Evolutionary conservation across 2,888 invertebrate species (phyloP).

Genomic region (Drosophila fulvimacula): DNA sequence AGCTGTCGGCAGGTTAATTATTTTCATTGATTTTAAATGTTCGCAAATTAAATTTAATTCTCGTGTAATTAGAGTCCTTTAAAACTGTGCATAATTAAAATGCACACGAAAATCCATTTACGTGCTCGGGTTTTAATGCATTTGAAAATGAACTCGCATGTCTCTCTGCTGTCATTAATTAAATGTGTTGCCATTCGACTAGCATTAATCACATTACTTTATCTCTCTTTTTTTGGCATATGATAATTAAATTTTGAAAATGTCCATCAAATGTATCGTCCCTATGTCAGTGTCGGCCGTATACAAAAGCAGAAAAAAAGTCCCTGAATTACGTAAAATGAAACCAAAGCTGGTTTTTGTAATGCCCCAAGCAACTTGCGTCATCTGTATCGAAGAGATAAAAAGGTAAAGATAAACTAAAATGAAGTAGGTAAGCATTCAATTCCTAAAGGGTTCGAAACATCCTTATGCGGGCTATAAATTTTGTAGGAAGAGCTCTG

Average conservation of each 20-base stretch:
- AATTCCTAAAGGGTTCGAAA: not conserved
- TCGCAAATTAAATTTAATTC: conserved; percentile 43
- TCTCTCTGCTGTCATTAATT: conserved; percentile 30
- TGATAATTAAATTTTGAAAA: not conserved
- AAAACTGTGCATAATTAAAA: conserved; percentile 36
- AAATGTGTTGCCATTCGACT: conserved; percentile 19
- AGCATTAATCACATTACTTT: not conserved
- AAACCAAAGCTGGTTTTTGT: not conserved
- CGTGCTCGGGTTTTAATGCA: not conserved
- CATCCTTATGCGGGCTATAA: not conserved
- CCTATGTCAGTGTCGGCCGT: not conserved
- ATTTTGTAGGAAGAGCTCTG: not conserved
- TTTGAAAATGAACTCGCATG: conserved; percentile 17
- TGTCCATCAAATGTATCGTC: not conserved
- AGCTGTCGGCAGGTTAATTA: conserved; percentile 35
- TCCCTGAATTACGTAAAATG: not conserved
- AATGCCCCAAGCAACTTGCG: not conserved
- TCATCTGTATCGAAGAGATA: not conserved
- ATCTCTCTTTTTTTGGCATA: not conserved
- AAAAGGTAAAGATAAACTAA: not conserved
- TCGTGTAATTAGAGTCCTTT: conserved; percentile 31
- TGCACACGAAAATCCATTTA: conserved; percentile 11
- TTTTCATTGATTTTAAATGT: conserved; percentile 47
- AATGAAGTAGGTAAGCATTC: not conserved
- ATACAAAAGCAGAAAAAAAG: not conserved